Evolutionary conservation across 2,113 vertebrate genomes (phyloP).

Genomic region (Psilopogon haemacephalus): DNA sequence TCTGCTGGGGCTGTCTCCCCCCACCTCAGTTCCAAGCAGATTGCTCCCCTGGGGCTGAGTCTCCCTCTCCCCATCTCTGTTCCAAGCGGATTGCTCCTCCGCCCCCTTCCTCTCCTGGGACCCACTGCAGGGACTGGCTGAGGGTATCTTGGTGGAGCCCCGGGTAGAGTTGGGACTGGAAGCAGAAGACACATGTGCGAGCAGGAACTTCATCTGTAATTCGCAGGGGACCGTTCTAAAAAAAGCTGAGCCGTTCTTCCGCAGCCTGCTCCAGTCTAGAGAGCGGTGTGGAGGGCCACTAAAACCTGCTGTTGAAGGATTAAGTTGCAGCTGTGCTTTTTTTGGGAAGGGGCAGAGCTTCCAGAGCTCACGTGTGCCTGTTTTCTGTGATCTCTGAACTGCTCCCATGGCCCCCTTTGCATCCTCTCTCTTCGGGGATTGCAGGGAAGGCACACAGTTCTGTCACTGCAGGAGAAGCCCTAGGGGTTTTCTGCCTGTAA

Average conservation of each 20-base stretch:
- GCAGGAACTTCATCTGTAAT: not conserved
- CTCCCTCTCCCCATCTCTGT: not conserved
- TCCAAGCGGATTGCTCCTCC: not conserved
- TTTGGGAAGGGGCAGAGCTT: not conserved
- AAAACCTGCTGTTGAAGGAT: not conserved
- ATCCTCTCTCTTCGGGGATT: not conserved
- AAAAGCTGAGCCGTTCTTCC: not conserved
- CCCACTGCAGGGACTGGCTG: not conserved
- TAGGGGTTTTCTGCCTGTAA: not conserved
- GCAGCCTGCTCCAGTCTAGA: not conserved
- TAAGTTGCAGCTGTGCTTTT: conserved; percentile 30
- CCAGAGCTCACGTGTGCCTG: not conserved
- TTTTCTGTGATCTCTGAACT: not conserved
- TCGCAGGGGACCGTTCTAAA: not conserved
- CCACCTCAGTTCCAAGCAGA: not conserved
- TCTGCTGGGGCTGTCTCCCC: not conserved
- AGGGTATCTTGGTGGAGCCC: too few species aligned
- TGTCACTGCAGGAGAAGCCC: not conserved
- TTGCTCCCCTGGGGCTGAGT: not conserved
- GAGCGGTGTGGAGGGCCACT: not conserved
- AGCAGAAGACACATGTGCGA: not conserved
- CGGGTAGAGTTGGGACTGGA: not conserved
- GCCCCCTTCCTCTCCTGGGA: not conserved
- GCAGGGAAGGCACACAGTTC: not conserved
- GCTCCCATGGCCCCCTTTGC: not conserved